These are phyloP conservation scores for Drosophila nr. fundita DNA, from an alignment of 2,888 invertebrate species.

Conservation along the genomic window DNA sequence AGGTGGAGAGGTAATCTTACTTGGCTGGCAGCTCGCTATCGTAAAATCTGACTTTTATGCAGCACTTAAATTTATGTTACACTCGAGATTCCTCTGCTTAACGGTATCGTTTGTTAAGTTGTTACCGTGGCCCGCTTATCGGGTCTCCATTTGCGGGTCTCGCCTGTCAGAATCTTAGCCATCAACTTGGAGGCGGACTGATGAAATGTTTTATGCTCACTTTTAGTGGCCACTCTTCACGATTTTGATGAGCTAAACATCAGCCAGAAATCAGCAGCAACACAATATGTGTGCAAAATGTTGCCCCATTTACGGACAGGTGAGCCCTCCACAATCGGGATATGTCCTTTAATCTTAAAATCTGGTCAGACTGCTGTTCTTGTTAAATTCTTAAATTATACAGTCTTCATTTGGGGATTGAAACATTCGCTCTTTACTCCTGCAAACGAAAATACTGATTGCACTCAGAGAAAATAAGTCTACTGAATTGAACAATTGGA, in stretches of 20 bases:
- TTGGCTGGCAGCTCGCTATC: slow-evolving; percentile 26
- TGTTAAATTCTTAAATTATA: slow-evolving; percentile 26
- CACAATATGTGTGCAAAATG: slow-evolving; percentile 47
- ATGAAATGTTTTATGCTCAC: slow-evolving; percentile 63
- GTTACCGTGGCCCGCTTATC: slow-evolving; percentile 46
- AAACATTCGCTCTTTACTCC: neutral
- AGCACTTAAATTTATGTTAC: slow-evolving; percentile 78
- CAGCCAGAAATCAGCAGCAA: slow-evolving; percentile 36
- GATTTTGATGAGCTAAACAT: slow-evolving; percentile 54
- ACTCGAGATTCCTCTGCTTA: slow-evolving; percentile 70
- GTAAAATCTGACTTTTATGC: slow-evolving; percentile 74
- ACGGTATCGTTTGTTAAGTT: slow-evolving; percentile 48
- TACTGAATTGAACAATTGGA: neutral
- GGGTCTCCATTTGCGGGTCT: slow-evolving; percentile 31
- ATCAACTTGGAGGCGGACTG: slow-evolving; percentile 17
- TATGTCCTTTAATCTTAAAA: slow-evolving; percentile 13
- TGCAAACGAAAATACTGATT: slow-evolving; percentile 3
- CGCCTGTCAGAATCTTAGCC: neutral
- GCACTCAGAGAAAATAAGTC: neutral
- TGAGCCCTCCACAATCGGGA: neutral
- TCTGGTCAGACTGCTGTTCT: slow-evolving; percentile 4
- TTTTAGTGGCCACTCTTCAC: slow-evolving; percentile 57
- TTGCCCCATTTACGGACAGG: slow-evolving; percentile 6
- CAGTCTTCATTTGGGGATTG: slow-evolving; percentile 14
- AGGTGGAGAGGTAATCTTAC: slow-evolving; percentile 2